Base-by-base conservation (phyloP, 2,797 vertebrate genomes). In the Pempheris klunzingeri region DNA sequence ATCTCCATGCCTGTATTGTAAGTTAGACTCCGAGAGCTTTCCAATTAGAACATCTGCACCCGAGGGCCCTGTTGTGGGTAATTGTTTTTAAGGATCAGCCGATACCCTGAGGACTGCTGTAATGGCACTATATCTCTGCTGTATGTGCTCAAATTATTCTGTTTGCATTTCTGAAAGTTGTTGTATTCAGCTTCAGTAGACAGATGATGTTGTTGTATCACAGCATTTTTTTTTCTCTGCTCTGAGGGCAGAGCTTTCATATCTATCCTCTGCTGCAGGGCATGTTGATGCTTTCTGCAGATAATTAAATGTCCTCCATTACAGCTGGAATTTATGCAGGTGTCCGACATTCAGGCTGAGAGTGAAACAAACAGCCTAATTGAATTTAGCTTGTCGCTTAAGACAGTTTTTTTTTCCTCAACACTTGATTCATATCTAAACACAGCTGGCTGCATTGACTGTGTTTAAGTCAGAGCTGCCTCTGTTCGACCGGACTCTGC, bases 71-170 rank as follows among this genome's bases (percentile, higher is more conserved):
- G 28, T 90, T 81, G 44, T 67, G 74, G 49, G 63, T 86, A 85
- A 89, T 87, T 89, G 92, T 85, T 89, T 88, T 85, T 87, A 80
- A 83, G 60, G 54, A 83, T 77, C 1, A 32, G 30, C 62, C 47
- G 12, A 77, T 72, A 62, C 68, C 77, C 71, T 43, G 26, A 77
- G 81, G 85, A 66, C 77, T 53, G 39, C 41, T 32, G 44, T 82
- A 83, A 80, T 71, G 73, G 44, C 34, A 12, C 74, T 43, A 6
- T 46, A 55, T 84, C 58, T 50, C 77, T 77, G 52, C 54, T 61
- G 38, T 26, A 34, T 26, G 39, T 20, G 59, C 62, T 74, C 77
- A 83, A 43, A 82, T 85, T 41, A 80, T 76, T 79, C 55, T 55
- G 36, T 87, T 82, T 77, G 53, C 67, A 61, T 81, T 84, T 49